phyloP scores from a whole-genome alignment of 2,888 invertebrate species.

The Hirtodrosophila histrioides region DNA sequence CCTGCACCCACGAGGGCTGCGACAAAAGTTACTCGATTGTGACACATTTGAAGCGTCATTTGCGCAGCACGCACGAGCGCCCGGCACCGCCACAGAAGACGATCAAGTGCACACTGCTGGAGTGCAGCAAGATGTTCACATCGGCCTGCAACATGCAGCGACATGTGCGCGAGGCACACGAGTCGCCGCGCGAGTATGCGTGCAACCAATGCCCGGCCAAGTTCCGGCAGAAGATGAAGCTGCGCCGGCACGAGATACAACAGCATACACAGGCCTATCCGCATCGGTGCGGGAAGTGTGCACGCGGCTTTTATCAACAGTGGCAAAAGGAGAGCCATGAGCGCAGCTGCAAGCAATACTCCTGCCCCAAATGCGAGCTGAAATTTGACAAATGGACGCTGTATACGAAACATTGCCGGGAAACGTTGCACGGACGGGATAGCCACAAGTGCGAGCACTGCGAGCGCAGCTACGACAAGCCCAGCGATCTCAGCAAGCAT shows the following conservation, averaged over 20 bases:
- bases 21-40: conserved; percentile 87
- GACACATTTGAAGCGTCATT: conserved; percentile 87
- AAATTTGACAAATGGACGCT: conserved; percentile 79
- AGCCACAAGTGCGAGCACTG: conserved; percentile 85
- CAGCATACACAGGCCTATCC: conserved; percentile 85
- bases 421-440: conserved; percentile 83
- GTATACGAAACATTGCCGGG: conserved; percentile 75
- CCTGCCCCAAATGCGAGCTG: conserved; percentile 84
- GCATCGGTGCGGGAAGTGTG: conserved; percentile 86
- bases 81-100: conserved; percentile 51
- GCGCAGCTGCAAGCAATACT: conserved; percentile 74
- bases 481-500: conserved; percentile 85
- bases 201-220: conserved; percentile 85
- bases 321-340: conserved; percentile 85
- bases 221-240: conserved; percentile 86
- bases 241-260: conserved; percentile 86
- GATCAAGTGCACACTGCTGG: conserved; percentile 70
- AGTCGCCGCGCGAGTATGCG: conserved; percentile 84
- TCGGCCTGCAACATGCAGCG: conserved; percentile 86
- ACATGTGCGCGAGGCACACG: conserved; percentile 86
- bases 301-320: conserved; percentile 85
- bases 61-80: conserved; percentile 85
- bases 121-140: conserved; percentile 85
- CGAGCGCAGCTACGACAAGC: conserved; percentile 84
- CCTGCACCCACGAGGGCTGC: conserved; percentile 86